A percentile compares a stretch with the other conserved stretches of the same genome.
Evolutionary conservation across 2,888 invertebrate species (phyloP).

Genomic region (Hartigia nigra): DNA sequence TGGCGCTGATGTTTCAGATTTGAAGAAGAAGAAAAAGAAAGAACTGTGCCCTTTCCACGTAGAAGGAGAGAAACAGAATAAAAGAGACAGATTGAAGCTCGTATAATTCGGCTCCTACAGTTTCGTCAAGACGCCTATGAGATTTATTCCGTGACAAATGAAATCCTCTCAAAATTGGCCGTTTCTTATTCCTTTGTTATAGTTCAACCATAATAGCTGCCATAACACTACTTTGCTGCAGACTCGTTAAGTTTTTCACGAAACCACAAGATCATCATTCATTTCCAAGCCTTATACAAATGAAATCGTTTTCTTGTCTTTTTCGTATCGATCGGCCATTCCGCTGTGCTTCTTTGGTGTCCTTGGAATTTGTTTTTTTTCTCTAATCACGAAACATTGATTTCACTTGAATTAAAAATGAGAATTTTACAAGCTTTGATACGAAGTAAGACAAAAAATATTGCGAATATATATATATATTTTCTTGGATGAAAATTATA

Average conservation of each 20-base stretch:
- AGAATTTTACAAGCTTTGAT: not conserved
- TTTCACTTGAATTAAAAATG: not conserved
- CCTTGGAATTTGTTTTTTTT: not conserved
- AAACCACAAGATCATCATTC: not conserved
- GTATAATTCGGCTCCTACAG: no score
- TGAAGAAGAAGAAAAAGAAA: constrained; percentile 20
- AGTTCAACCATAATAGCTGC: not conserved
- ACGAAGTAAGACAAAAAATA: not conserved
- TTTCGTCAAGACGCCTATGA: no score
- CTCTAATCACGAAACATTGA: not conserved
- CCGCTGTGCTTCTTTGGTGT: not conserved
- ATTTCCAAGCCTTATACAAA: not conserved
- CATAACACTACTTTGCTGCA: not conserved
- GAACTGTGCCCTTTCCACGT: no score
- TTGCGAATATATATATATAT: not conserved
- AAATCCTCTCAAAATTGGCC: not conserved
- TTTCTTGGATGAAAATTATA: not conserved
- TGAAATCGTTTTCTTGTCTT: not conserved
- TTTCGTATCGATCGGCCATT: not conserved
- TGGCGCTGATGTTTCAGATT: not conserved
- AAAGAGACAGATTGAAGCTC: no score
- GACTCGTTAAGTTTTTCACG: not conserved
- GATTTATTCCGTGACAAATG: not conserved
- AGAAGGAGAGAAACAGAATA: no score
- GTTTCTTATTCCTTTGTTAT: not conserved